These are phyloP conservation scores for Sarcoramphus papa DNA, from an alignment of 2,797 vertebrate genomes.

Conservation along the genomic window DNA sequence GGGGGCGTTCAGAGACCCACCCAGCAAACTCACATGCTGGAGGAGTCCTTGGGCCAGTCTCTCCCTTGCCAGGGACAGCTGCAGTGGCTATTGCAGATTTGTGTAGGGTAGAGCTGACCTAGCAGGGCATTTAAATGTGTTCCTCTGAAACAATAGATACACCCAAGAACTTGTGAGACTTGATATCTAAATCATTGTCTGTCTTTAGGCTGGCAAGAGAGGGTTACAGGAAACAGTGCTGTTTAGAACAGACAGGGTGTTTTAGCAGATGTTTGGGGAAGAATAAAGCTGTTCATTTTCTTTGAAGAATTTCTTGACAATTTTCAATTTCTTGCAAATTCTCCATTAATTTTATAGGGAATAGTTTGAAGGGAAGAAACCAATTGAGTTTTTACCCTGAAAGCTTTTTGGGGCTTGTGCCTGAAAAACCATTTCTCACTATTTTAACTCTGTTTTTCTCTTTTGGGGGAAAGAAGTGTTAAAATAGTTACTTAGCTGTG, in stretches of 20 bases:
- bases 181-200: background rate
- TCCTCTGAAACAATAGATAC: background rate
- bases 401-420: background rate
- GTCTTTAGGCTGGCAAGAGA: background rate
- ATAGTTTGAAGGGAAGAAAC: background rate
- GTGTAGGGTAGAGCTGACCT: background rate
- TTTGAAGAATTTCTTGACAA: too few species aligned
- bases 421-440: background rate
- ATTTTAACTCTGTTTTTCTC: background rate
- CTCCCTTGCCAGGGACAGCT: background rate
- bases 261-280: background rate
- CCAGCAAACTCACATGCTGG: fast-evolving
- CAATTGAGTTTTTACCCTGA: background rate
- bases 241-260: background rate
- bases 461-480: background rate
- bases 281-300: background rate
- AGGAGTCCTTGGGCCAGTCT: background rate
- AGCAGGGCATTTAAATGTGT: too few species aligned
- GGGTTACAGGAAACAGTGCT: background rate
- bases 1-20: fast-evolving
- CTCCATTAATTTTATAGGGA: background rate
- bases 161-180: background rate
- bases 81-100: background rate
- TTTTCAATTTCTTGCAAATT: background rate
- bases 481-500: background rate